A percentile compares a stretch with the other conserved stretches of the same genome.
Conservation (phyloP, 2,113 vertebrate genomes). For the Cariama cristata region DNA sequence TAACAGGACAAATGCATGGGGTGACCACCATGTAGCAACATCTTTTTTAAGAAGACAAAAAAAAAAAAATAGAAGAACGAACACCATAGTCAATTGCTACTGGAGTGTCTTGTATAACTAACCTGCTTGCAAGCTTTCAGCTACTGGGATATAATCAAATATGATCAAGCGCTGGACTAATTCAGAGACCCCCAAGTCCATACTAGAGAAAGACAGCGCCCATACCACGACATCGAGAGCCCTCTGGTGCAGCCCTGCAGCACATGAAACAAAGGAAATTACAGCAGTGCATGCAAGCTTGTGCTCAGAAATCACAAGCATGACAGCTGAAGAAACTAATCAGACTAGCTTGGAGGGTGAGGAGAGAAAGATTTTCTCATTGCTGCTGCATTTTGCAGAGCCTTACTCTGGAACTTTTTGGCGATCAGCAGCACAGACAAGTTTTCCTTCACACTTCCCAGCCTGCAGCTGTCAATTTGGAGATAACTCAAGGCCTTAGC, state of each 20-base stretch:
- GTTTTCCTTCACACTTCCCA: conserved; percentile 89
- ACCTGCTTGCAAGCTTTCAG: conserved; percentile 78
- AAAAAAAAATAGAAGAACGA: not conserved
- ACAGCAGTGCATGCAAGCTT: not conserved
- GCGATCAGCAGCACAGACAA: conserved; percentile 86
- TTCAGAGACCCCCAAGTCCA: conserved; percentile 71
- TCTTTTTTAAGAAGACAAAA: not conserved
- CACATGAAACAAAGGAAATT: not conserved
- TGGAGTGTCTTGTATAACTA: not conserved
- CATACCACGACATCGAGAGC: not conserved
- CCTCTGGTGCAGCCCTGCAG: not conserved
- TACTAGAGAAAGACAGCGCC: not conserved
- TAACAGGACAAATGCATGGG: not conserved
- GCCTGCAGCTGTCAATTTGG: conserved; percentile 88
- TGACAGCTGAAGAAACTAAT: not conserved
- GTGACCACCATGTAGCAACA: not conserved
- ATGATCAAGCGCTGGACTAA: conserved; percentile 83
- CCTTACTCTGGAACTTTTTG: conserved; percentile 83
- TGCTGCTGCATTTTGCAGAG: not conserved
- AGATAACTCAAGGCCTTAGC: conserved; percentile 84
- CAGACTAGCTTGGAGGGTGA: not conserved
- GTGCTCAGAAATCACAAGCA: not conserved
- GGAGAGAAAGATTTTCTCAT: not conserved
- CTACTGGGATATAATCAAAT: conserved; percentile 82
- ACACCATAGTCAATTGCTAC: not conserved